Percentiles rank a stretch among this genome's conserved stretches.
Evolutionary conservation across 35 echinoderm and acorn worm genomes (phyloP).

Genomic region (Diadema setosum): DNA sequence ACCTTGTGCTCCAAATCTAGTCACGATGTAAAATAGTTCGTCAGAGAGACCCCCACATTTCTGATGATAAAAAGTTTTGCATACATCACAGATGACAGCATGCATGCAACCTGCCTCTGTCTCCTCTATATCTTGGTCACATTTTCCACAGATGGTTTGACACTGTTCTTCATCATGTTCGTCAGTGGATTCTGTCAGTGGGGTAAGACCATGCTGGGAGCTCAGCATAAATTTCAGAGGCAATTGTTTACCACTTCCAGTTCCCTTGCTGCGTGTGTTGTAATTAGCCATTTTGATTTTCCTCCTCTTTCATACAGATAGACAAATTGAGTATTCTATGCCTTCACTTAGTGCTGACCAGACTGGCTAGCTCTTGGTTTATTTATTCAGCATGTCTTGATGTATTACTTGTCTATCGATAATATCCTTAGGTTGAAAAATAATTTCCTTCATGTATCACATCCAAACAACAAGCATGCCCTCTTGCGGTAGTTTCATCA

Average conservation of each 20-base stretch:
- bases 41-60: not conserved
- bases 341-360: no score
- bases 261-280: not conserved
- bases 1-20: not conserved
- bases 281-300: not conserved
- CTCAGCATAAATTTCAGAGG: not conserved
- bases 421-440: no score
- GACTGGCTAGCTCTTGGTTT: no score
- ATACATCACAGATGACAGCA: not conserved
- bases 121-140: not conserved
- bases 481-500: no score
- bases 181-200: not conserved
- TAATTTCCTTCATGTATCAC: no score
- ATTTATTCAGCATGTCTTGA: no score
- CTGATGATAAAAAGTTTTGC: not conserved
- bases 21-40: not conserved
- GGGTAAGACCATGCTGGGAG: not conserved
- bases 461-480: no score
- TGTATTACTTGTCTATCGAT: no score
- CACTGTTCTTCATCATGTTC: not conserved
- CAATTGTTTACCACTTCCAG: not conserved
- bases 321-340: no score
- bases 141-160: conserved; percentile 6
- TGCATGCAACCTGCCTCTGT: not conserved
- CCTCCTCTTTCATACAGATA: not conserved